Percentiles rank a stretch among this genome's conserved stretches.
phyloP scores from a whole-genome alignment of 2,797 vertebrate genomes.

The Hybognathus amarus region DNA sequence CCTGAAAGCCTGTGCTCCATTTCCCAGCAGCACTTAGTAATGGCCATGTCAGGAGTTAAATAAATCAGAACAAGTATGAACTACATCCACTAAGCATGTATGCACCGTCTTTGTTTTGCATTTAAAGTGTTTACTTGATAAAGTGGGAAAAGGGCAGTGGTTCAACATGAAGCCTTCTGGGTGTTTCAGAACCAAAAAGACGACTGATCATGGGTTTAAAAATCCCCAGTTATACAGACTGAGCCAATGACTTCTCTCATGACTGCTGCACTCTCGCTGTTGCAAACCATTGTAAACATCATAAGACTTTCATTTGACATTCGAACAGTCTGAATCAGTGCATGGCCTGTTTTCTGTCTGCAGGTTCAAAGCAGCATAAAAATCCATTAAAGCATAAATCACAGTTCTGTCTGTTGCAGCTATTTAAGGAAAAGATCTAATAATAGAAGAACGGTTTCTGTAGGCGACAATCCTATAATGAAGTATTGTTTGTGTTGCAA shows the following conservation, averaged over 20 bases:
- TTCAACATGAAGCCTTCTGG: constrained; percentile 16
- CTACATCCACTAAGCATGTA: constrained; percentile 40
- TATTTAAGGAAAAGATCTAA: constrained; percentile 44
- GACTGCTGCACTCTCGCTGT: constrained; percentile 33
- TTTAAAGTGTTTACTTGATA: background rate
- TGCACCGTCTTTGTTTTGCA: constrained; percentile 31
- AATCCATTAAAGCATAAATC: constrained; percentile 15
- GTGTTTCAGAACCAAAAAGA: constrained; percentile 11
- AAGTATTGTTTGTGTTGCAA: constrained; percentile 7
- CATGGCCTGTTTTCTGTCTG: constrained; percentile 2
- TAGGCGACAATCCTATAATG: background rate
- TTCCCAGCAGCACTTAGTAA: constrained; percentile 52
- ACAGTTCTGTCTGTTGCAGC: constrained; percentile 12
- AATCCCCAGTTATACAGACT: constrained; percentile 18
- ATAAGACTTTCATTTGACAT: constrained; percentile 56
- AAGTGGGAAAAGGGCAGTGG: background rate
- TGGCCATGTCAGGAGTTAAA: constrained; percentile 41
- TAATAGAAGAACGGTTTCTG: background rate
- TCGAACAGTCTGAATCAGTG: constrained; percentile 28
- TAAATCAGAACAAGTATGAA: constrained; percentile 48
- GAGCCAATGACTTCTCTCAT: constrained; percentile 41
- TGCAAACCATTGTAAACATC: constrained; percentile 52
- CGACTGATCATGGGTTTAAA: constrained; percentile 44
- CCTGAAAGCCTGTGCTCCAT: constrained; percentile 32
- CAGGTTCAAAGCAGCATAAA: constrained; percentile 3